Evolutionary conservation across 2,888 invertebrate genomes (phyloP), one percentile per base, ranked within the genome.

Genomic region (Eristalinus aeneus): DNA sequence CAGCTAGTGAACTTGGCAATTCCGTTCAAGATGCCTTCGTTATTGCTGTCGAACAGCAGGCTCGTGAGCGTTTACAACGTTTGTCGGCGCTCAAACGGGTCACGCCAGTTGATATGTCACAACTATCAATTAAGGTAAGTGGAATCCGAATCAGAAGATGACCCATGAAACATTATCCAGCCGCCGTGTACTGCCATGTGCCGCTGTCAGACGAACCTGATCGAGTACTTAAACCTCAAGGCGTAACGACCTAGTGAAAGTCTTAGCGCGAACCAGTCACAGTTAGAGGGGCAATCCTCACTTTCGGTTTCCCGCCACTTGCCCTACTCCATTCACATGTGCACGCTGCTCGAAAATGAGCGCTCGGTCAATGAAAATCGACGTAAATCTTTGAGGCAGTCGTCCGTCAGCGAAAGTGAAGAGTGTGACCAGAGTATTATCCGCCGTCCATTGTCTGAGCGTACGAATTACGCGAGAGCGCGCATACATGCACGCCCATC

Each of bases 11-110:
- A 93, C 95, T 97, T 93, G 96, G 96, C 85, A 96, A 96, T 93
- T 96, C 96, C 92, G 96, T 98, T 91, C 97, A 98, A 93, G 98
- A 98, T 96, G 98, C 98, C 89, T 98, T 98, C 94, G 98, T 98
- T 94, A 98, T 98, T 93, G 98, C 98, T 89, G 98, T 98, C 92
- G 98, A 98, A 94, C 97, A 98, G 94, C 97, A 97, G 94, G 97
- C 97, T 86, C 94, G 97, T 90, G 97, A 98, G 94, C 96, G 98
- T 91, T 94, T 98, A 92, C 97, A 98, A 94, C 95, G 97, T 91
- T 95, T 98, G 91, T 97, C 98, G 88, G 97, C 97, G 89, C 96
- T 98, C 94, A 97, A 97, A 93, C 95, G 97, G 90, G 97, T 98
- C 94, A 97, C 97, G 90, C 98, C 98, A 82, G 96, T 97, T 92